phyloP scores from a whole-genome alignment of 2,113 vertebrate species.

The Platysteira castanea region DNA sequence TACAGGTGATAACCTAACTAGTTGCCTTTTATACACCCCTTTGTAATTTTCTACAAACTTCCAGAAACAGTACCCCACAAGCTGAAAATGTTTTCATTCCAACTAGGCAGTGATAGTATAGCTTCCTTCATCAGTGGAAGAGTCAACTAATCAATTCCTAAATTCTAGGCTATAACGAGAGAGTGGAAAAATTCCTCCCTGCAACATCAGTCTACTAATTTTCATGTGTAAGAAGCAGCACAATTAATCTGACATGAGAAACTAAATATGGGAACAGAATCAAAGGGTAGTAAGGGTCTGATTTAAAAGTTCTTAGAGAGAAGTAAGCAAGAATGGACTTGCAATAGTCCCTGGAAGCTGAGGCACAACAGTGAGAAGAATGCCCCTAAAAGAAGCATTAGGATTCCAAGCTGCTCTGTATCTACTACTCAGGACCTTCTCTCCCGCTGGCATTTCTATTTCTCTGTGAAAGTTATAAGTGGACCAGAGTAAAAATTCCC shows the following conservation, averaged over 20 bases:
- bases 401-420: background rate
- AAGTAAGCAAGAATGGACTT: background rate
- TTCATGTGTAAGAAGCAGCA: background rate
- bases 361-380: background rate
- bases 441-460: background rate
- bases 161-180: background rate
- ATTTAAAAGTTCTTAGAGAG: background rate
- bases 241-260: background rate
- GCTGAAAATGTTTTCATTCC: background rate
- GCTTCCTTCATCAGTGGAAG: background rate
- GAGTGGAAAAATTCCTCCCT: background rate
- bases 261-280: background rate
- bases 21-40: background rate
- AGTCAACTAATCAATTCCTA: background rate
- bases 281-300: background rate
- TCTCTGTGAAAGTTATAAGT: background rate
- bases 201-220: background rate
- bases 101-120: background rate
- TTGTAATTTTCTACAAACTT: background rate
- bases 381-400: background rate
- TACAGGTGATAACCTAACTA: background rate
- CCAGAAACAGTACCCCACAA: background rate
- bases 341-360: background rate
- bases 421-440: background rate
- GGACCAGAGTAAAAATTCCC: background rate